Base-by-base conservation (phyloP, 2,113 vertebrate genomes). In the Menura novaehollandiae region DNA sequence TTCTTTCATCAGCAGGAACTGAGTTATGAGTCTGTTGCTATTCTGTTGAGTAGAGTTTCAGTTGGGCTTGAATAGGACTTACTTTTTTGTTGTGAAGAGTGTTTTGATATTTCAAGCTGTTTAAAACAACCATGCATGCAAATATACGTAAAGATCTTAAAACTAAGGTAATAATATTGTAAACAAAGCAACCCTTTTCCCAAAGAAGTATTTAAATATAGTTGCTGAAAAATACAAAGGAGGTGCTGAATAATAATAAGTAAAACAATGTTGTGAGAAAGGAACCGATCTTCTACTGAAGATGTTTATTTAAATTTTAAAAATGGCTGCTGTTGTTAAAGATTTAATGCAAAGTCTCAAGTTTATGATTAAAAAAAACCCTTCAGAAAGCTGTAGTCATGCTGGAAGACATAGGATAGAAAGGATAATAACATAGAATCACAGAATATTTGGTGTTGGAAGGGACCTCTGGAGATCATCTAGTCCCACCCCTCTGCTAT, bases 1-100 rank as follows among this genome's bases (percentile, higher is more conserved):
- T 41, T 85, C 93, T 97, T 88, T 97, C 89, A 92, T 71, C 76
- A 89, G 58, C 37, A 75, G 73, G 67, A 96, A 46, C 49, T 81
- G 28, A 81, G 51, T 94, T 91, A 47, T 11, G 30, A 58, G 27
- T 87, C 85, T 79, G 2, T 46, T 89, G 44, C 32, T 88, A 1
- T 77, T 85, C 9, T 82, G 37, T 39, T 60, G 51, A 67, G 84
- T 91, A 88, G 51, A 87, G 30, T 83, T 85, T 95, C 63, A 85
- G 1, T 1, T 81, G 33, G 27, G 33, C 62, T 93, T 81, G 43
- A 85, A 22, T 44, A 67, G 56, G 23, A 16, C 35, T 89, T 81
- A 6, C 5, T 64, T 43, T 89, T 41, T 81, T 75, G n/a, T 75
- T 73, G 32, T 85, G 10, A 33, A n/a, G 20, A 75, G 8, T 23